Conservation (phyloP, 1,140 invertebrate genomes). For the Lysiphlebus fabarum region DNA sequence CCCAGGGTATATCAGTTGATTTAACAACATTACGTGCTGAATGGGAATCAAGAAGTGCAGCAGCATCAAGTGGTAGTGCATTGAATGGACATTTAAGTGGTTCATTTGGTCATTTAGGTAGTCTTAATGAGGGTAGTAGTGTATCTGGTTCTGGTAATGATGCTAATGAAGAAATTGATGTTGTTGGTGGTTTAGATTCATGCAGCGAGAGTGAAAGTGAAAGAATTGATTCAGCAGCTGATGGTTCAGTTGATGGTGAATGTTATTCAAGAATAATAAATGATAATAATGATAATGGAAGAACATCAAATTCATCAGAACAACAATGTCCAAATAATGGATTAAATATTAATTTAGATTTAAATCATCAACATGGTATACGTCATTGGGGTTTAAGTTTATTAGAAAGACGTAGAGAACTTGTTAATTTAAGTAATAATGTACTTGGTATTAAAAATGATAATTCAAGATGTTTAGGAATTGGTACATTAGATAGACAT, state of each 20-base stretch:
- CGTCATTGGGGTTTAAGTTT: constrained; percentile 50
- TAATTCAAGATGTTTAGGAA: constrained; percentile 8
- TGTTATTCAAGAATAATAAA: constrained; percentile 38
- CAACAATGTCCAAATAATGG: constrained; percentile 35
- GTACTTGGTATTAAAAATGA: constrained; percentile 1
- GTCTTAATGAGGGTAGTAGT: constrained; percentile 61
- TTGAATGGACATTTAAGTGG: constrained; percentile 33
- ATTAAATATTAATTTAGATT: constrained; percentile 31
- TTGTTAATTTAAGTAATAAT: constrained; percentile 37
- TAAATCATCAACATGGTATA: constrained; percentile 52
- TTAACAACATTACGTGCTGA: constrained; percentile 75
- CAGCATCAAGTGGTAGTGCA: constrained; percentile 37
- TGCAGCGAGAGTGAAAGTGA: constrained; percentile 61
- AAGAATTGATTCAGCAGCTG: constrained; percentile 62
- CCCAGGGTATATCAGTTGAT: constrained; percentile 77
- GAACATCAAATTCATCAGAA: constrained; percentile 29
- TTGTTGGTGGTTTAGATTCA: constrained; percentile 66
- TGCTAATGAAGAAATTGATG: constrained; percentile 72
- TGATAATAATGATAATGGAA: constrained; percentile 44
- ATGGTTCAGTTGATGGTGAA: constrained; percentile 58
- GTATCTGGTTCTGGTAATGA: constrained; percentile 71
- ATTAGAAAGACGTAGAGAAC: constrained; percentile 46
- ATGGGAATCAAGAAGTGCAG: constrained; percentile 68
- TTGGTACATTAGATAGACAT: constrained; percentile 32
- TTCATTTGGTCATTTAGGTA: constrained; percentile 47